These are phyloP conservation scores for Enteromius trimaculatus DNA, from an alignment of 2,797 vertebrate genomes.

Conservation along the genomic window DNA sequence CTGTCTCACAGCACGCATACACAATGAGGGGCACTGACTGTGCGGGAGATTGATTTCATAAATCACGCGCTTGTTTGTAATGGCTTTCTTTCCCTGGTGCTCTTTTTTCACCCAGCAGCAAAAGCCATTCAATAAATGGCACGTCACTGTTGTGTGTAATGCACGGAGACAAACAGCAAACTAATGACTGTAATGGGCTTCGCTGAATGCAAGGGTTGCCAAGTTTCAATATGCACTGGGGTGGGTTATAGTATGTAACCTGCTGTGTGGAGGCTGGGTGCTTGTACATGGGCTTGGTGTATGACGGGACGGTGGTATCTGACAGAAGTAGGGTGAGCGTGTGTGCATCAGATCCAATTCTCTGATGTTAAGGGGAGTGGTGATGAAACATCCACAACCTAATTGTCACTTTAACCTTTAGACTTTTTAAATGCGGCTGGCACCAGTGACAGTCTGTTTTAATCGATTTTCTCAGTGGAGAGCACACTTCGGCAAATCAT, in stretches of 20 bases:
- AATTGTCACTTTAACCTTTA: conserved; percentile 49
- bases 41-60: conserved; percentile 81
- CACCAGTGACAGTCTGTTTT: conserved; percentile 23
- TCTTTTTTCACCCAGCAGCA: conserved; percentile 74
- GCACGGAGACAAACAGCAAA: conserved; percentile 58
- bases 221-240: conserved; percentile 37
- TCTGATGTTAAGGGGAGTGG: conserved; percentile 23
- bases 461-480: conserved; percentile 38
- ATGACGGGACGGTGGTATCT: not conserved
- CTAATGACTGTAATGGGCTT: conserved; percentile 57
- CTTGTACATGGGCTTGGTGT: not conserved
- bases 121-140: conserved; percentile 63
- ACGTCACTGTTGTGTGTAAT: conserved; percentile 61
- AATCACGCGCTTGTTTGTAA: conserved; percentile 84
- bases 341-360: not conserved
- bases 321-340: not conserved
- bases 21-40: conserved; percentile 77
- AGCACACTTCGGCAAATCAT: conserved; percentile 29
- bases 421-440: conserved; percentile 22
- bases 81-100: conserved; percentile 71
- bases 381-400: conserved; percentile 25
- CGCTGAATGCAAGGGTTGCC: conserved; percentile 47
- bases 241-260: conserved; percentile 20
- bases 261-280: conserved; percentile 8
- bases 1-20: conserved; percentile 71